Base-by-base conservation (phyloP, 35 echinoderm and acorn worm genomes). In the Apostichopus parvimensis region DNA sequence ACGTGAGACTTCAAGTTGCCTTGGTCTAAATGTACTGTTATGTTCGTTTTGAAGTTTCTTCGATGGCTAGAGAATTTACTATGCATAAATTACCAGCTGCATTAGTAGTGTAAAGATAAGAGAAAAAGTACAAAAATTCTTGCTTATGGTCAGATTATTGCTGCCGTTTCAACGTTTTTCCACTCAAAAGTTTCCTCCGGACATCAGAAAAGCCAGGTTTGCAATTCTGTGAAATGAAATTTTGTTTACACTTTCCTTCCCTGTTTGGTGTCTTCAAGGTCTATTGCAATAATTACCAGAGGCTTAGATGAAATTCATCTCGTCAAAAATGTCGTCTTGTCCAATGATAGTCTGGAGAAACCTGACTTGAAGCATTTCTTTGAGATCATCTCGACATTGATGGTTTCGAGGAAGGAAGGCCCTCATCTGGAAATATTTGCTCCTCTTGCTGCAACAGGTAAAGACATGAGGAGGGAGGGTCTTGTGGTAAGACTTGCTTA, bases 361-460 rank as follows among this genome's bases (percentile, higher is more conserved):
- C 94, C 94, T 18, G 97, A 96, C 73, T 82, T 96, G 55, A 96
- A 93, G 24, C 83, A 99, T 83, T 96, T 99, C 78, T 99, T 95
- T 93, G 97, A 99, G 73, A 77, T 77, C 17, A 21, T 99, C 15
- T 91, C 81, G 13, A 90, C 79, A 21, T 77, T 58, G 56, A 68
- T 96, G 23, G 21, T 91, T 24, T 73, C 95, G 5, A 66, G 73
- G 56, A 86, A 73, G 20, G 84, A 92, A 34, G 97, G 95, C 10
- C 93, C 95, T 55, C 90, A 93, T 59, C 20, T 99, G 9, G 97
- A 96, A 83, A 70, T 99, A 8, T 99, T 99, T 93, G 91, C 91
- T 53, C 97, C 97, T 20, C 77, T 99, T 7, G 97, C 93, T 75
- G 97, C 97, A 45, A 96, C 93, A 64, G 97, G 97, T 99, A 86